phyloP scores from a whole-genome alignment of 1,140 invertebrate genomes.

The Atopsyche davidsoni region DNA sequence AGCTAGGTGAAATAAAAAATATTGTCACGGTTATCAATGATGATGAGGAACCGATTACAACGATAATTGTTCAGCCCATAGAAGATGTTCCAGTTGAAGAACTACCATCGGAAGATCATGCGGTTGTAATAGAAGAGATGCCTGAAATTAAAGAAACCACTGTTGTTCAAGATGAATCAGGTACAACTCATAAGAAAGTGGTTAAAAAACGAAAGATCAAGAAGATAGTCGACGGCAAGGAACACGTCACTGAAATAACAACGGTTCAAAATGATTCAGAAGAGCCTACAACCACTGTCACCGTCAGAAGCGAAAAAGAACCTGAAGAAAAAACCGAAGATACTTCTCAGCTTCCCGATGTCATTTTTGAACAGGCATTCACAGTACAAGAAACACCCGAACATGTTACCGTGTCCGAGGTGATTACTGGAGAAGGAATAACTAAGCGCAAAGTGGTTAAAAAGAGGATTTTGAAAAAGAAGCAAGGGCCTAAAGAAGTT shows the following conservation, averaged over 20 bases:
- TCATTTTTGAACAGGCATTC: constrained; percentile 3
- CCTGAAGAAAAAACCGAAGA: constrained; percentile 9
- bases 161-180: constrained; percentile 15
- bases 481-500: constrained; percentile 33
- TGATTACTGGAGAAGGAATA: constrained; percentile 32
- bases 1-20: constrained; percentile 32
- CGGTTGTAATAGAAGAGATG: too few relatives aligned
- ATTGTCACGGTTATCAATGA: constrained; percentile 14
- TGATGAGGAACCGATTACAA: not conserved
- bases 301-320: not conserved
- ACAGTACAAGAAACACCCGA: constrained; percentile 28
- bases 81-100: too few relatives aligned
- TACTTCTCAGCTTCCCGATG: not conserved
- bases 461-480: constrained; percentile 34
- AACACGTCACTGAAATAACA: constrained; percentile 30
- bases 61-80: too few relatives aligned
- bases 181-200: constrained; percentile 30
- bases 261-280: constrained; percentile 31
- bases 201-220: constrained; percentile 36
- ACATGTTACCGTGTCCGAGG: constrained; percentile 27
- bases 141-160: too few relatives aligned
- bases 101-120: too few relatives aligned
- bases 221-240: constrained; percentile 32
- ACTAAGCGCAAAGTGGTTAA: constrained; percentile 30
- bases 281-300: constrained; percentile 19